Percentiles rank a stretch among this genome's conserved stretches.
phyloP scores from a whole-genome alignment of 2,797 vertebrate species.

The Sebastes matsubarae region DNA sequence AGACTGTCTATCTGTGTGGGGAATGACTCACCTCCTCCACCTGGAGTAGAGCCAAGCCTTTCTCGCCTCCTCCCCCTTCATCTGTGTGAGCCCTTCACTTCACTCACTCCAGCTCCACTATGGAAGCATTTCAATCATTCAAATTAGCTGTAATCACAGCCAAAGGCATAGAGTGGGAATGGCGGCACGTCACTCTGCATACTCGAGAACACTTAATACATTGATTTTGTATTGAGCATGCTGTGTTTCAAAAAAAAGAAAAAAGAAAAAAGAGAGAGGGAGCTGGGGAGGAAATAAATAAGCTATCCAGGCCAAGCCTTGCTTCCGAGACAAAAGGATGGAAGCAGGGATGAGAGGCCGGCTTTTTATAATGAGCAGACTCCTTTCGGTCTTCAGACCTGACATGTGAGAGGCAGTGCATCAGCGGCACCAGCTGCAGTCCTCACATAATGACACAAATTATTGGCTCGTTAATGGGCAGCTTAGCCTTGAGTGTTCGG shows the following conservation, averaged over 20 bases:
- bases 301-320: constrained; percentile 53
- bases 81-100: constrained; percentile 78
- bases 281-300: constrained; percentile 61
- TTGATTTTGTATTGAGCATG: constrained; percentile 75
- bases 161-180: constrained; percentile 71
- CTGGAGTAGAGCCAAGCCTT: constrained; percentile 77
- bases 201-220: constrained; percentile 77
- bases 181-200: constrained; percentile 74
- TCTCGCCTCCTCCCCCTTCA: constrained; percentile 76
- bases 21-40: constrained; percentile 79
- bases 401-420: constrained; percentile 67
- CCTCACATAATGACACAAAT: constrained; percentile 74
- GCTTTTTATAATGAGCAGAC: constrained; percentile 55
- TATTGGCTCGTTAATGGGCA: constrained; percentile 73
- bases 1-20: constrained; percentile 64
- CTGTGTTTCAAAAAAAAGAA: constrained; percentile 51
- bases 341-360: constrained; percentile 62
- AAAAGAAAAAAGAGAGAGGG: background rate
- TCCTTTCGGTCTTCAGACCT: constrained; percentile 58
- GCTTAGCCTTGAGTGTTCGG: constrained; percentile 70
- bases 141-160: constrained; percentile 82
- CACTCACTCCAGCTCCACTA: constrained; percentile 73
- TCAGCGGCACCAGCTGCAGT: constrained; percentile 71
- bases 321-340: constrained; percentile 63
- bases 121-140: constrained; percentile 81